A percentile compares a stretch with the other conserved stretches of the same genome.
Evolutionary conservation across 2,797 vertebrate genomes (phyloP).

Genomic region (Sebastes baramenuke): DNA sequence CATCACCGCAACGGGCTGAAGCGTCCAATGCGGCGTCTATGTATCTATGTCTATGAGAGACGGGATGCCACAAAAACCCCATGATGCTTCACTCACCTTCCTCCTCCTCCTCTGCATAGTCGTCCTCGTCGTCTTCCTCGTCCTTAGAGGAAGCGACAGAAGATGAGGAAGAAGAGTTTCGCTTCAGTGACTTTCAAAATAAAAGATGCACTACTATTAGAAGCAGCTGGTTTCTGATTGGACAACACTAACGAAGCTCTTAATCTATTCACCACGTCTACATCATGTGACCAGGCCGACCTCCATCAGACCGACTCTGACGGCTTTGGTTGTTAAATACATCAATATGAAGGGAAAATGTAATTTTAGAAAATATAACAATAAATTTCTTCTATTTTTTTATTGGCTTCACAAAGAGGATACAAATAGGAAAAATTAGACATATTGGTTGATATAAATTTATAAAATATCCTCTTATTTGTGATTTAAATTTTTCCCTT

Average conservation of each 20-base stretch:
- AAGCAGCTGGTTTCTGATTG: constrained; percentile 14
- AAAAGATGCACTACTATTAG: not conserved
- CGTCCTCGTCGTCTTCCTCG: constrained; percentile 90
- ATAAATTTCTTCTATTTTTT: not conserved
- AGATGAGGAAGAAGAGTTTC: not conserved
- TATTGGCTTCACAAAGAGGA: not conserved
- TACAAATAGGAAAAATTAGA: not conserved
- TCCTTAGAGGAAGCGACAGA: constrained; percentile 75
- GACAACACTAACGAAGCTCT: not conserved
- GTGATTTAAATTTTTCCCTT: not conserved
- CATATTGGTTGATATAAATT: not conserved
- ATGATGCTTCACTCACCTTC: constrained; percentile 76
- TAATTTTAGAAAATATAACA: not conserved
- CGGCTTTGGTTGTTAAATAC: not conserved
- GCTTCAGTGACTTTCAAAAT: not conserved
- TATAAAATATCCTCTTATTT: not conserved
- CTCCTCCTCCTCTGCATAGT: constrained; percentile 88
- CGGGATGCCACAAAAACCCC: too few species aligned
- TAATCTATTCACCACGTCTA: not conserved
- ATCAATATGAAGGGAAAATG: not conserved
- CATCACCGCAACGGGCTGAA: too few species aligned
- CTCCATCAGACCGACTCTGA: constrained; percentile 32
- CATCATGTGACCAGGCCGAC: constrained; percentile 24
- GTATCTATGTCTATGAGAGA: too few species aligned
- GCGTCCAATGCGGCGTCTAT: too few species aligned